Base-by-base conservation (phyloP, 2,113 vertebrate genomes). In the Anser cygnoides region DNA sequence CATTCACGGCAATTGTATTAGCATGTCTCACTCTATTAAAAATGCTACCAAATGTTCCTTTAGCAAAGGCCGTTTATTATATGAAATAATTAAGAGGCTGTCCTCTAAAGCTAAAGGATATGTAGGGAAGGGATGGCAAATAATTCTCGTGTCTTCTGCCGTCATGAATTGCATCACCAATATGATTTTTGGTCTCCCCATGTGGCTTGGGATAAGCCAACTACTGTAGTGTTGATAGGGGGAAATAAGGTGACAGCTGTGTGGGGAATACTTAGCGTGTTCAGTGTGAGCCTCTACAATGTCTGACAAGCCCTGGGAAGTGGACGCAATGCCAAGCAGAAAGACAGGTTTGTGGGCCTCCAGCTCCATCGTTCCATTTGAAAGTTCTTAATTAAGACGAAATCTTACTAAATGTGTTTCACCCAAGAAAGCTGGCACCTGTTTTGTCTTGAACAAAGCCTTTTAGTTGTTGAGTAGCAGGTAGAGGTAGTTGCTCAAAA, bases 181-280 rank as follows among this genome's bases (percentile, higher is more conserved):
- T 16, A n/a, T 14, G 35, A 22, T 28, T 89, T 91, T 80, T 72
- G 8, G 10, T 63, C 20, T 89, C 15, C 21, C 2, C 5, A 13
- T 5, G 4, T 65, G 10, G 9, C 21, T 61, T 81, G 9, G 10
- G 33, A 70, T 57, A 84, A 73, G 15, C 7, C 11, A 43, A 0
- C n/a, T 71, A n/a, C 22, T 87, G 28, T 16, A 5, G 4, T 65
- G 8, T 35, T 37, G 25, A 17, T 63, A 25, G 37, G 11, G 10
- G 39, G 25, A 63, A 63, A 63, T 28, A 39, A 28, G 37, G 25
- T 39, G 61, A 39, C 61, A 28, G 13, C 5, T 25, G 8, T 59
- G 23, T 3, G 3, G 67, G 44, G 19, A 49, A 21, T 13, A 18
- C 7, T 6, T 2, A 1, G 0, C 22, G 58, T 72, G 3, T 87